Evolutionary conservation across 1,140 invertebrate genomes (phyloP), one percentile per base, ranked within the genome.

Genomic region (Marisa cornuarietis): DNA sequence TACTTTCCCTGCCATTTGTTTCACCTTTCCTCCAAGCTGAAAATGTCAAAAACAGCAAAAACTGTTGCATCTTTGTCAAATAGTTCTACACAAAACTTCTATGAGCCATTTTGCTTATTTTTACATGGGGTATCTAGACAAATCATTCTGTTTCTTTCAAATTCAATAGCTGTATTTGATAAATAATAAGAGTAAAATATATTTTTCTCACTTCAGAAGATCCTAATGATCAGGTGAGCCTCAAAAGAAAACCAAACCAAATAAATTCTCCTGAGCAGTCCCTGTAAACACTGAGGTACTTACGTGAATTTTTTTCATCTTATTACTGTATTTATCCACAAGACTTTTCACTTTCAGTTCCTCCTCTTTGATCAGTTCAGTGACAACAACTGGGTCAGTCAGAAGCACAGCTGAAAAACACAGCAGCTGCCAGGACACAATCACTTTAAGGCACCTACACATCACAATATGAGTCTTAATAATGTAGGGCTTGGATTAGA

Each of bases 341-440:
- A 84, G 74, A 13, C 77, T 31, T 74, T 82, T 84, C 5, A 84
- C 77, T 26, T 82, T 82, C 10, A 69, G 5, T 52, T 84, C 83
- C 63, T 84, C 83, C 52, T 84, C 83, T 49, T 82, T 82, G n/a
- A 84, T 82, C 14, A 84, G 79, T 22, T 82, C 79, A 5, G 76
- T 77, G 22, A 82, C 79, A 26, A 84, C 83, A 51, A 82, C 74
- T 18, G 81, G 81, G 65, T 84, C 83, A 31, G 81, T 84, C 71
- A 84, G 63, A 18, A 84, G 52, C 13, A 69, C 81, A 51, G 83
- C 83, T 84, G 73, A 20, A 71, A 76, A 65, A 78, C 14, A 54
- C 20, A 61, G 71, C 49, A 20, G 31, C 42, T 10, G 20, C 22
- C 6, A 42, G 31, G 31, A 4, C 31, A 42, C 31, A 42, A 42